These are phyloP conservation scores for Aphyosemion australe DNA, from an alignment of 2,113 vertebrate species.

Conservation along the genomic window DNA sequence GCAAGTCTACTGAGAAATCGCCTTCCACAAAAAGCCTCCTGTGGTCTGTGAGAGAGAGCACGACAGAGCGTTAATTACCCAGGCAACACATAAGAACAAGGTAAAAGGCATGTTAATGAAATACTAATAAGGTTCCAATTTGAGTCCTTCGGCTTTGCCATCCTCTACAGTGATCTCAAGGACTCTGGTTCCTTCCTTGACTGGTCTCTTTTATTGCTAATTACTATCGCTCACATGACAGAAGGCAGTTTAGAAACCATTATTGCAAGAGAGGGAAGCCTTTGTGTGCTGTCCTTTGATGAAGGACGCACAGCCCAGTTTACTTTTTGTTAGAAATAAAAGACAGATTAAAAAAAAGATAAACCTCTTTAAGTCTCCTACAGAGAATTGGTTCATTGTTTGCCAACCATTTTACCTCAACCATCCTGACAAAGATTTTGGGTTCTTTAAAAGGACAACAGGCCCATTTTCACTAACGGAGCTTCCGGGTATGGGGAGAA, in stretches of 20 bases:
- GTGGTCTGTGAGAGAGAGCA: slow-evolving; percentile 50
- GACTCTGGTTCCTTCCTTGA: slow-evolving; percentile 63
- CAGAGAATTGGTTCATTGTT: slow-evolving; percentile 27
- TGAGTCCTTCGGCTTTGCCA: slow-evolving; percentile 62
- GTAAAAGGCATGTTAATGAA: slow-evolving; percentile 79
- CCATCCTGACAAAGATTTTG: slow-evolving; percentile 19
- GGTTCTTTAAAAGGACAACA: no score
- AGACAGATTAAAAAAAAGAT: slow-evolving; percentile 4
- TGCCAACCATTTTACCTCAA: slow-evolving; percentile 25
- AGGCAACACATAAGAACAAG: slow-evolving; percentile 69
- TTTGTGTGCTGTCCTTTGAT: slow-evolving; percentile 61
- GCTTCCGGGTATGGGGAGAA: no score
- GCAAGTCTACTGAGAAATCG: slow-evolving; percentile 30
- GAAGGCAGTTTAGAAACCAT: slow-evolving; percentile 59
- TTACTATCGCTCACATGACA: slow-evolving; percentile 68
- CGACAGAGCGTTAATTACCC: slow-evolving; percentile 72
- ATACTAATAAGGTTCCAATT: slow-evolving; percentile 76
- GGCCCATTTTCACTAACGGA: no score
- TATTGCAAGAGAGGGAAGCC: slow-evolving; percentile 62
- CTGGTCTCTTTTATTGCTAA: slow-evolving; percentile 65
- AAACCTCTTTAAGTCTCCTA: slow-evolving; percentile 25
- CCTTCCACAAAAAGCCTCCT: slow-evolving; percentile 48
- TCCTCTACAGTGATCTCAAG: slow-evolving; percentile 72
- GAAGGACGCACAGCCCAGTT: slow-evolving; percentile 54
- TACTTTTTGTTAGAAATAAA: slow-evolving; percentile 39